phyloP scores from a whole-genome alignment of 2,797 vertebrate genomes.

The Chaenodraco wilsoni region DNA sequence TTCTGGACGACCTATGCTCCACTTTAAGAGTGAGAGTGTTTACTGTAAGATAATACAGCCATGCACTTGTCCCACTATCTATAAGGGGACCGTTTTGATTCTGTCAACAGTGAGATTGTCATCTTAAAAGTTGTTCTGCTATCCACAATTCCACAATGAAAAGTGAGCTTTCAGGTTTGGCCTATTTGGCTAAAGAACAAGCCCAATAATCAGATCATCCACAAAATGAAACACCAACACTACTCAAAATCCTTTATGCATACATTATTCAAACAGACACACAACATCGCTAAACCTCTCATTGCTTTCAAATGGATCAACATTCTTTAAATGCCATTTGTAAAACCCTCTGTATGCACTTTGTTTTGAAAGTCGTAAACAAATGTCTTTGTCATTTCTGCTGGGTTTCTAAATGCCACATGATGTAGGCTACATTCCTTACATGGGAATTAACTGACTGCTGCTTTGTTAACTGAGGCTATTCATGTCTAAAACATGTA shows the following conservation, averaged over 20 bases:
- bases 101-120: not conserved
- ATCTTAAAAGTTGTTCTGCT: too few relatives aligned
- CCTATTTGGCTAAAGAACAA: slow-evolving; percentile 7
- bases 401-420: slow-evolving; percentile 23
- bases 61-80: not conserved
- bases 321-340: slow-evolving; percentile 16
- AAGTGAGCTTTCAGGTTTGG: not conserved
- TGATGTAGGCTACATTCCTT: slow-evolving; percentile 14
- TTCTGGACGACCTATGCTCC: not conserved
- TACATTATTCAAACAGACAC: not conserved
- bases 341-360: slow-evolving; percentile 11
- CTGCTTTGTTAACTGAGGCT: slow-evolving; percentile 19
- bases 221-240: slow-evolving; percentile 21
- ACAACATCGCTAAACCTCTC: not conserved
- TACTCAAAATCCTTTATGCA: slow-evolving; percentile 20
- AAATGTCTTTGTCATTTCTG: slow-evolving; percentile 15
- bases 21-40: not conserved
- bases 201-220: not conserved
- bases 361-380: not conserved
- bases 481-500: not conserved
- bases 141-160: not conserved
- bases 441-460: slow-evolving; percentile 4
- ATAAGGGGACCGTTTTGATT: not conserved
- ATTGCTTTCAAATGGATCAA: slow-evolving; percentile 27
- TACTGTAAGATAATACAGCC: slow-evolving; percentile 8